Evolutionary conservation across 2,888 invertebrate genomes (phyloP).

Genomic region (Spilarctia lutea): DNA sequence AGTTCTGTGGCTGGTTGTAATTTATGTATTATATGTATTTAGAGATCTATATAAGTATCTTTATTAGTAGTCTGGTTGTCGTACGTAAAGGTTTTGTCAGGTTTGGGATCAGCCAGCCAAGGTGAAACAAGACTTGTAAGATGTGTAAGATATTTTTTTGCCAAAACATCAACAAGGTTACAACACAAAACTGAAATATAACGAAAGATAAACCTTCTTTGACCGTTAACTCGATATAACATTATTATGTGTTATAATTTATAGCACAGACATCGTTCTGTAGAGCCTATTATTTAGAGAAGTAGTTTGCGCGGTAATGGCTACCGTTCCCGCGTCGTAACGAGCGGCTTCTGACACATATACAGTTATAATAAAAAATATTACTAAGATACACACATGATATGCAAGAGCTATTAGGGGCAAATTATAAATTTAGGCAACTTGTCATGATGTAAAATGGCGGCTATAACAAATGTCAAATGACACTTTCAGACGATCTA

Average conservation of each 20-base stretch:
- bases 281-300: slow-evolving; percentile 62
- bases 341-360: slow-evolving; percentile 52
- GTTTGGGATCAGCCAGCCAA: too few relatives aligned
- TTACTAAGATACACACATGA: slow-evolving; percentile 29
- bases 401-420: slow-evolving; percentile 43
- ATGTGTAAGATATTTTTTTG: neutral
- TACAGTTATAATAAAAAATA: slow-evolving; percentile 49
- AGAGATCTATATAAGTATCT: too few relatives aligned
- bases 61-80: too few relatives aligned
- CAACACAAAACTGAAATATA: neutral
- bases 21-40: too few relatives aligned
- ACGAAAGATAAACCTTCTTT: neutral
- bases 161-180: neutral
- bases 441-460: neutral
- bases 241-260: slow-evolving; percentile 40
- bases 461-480: neutral
- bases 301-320: slow-evolving; percentile 64
- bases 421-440: slow-evolving; percentile 23
- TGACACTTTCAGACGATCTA: neutral
- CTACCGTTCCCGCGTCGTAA: slow-evolving; percentile 55
- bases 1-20: too few relatives aligned
- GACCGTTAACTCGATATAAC: slow-evolving; percentile 34
- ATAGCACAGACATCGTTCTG: slow-evolving; percentile 34
- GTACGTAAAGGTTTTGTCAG: too few relatives aligned
- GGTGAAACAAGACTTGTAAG: too few relatives aligned